A percentile compares a stretch with the other conserved stretches of the same genome.
These are phyloP conservation scores for Arizona elegans DNA, from an alignment of 2,113 vertebrate genomes.

Conservation along the genomic window DNA sequence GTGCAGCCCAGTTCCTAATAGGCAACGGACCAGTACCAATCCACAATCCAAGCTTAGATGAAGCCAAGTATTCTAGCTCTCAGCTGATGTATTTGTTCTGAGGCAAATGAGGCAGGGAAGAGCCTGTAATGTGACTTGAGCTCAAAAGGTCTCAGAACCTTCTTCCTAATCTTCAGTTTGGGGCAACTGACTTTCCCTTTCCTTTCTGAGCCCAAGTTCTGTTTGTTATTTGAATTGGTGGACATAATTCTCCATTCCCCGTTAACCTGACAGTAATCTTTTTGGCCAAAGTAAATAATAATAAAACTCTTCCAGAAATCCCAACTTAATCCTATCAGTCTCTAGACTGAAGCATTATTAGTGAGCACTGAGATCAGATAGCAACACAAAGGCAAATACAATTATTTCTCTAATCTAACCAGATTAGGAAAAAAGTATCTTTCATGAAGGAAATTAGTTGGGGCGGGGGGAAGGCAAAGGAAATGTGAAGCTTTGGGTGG, in stretches of 20 bases:
- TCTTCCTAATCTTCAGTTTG: neutral
- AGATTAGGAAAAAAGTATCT: neutral
- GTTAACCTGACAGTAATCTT: neutral
- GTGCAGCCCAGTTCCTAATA: neutral
- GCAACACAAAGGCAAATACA: neutral
- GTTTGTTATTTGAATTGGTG: neutral
- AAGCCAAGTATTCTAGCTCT: neutral
- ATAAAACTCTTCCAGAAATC: neutral
- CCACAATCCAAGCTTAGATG: neutral
- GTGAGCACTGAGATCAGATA: neutral
- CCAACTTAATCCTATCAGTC: neutral
- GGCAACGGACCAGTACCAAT: neutral
- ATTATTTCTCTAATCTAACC: constrained; percentile 2
- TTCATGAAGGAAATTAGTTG: neutral
- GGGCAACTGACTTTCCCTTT: neutral
- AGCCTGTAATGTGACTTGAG: neutral
- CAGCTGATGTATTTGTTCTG: neutral
- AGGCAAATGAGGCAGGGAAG: neutral
- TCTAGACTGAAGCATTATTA: neutral
- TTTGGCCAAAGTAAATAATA: neutral
- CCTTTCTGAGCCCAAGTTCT: neutral
- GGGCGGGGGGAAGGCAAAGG: neutral
- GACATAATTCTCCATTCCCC: neutral
- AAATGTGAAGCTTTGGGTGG: neutral
- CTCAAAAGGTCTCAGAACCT: neutral